Evolutionary conservation across 1,140 invertebrate genomes (phyloP), one percentile per base, ranked within the genome.

Genomic region (Euura saliciscinereae): DNA sequence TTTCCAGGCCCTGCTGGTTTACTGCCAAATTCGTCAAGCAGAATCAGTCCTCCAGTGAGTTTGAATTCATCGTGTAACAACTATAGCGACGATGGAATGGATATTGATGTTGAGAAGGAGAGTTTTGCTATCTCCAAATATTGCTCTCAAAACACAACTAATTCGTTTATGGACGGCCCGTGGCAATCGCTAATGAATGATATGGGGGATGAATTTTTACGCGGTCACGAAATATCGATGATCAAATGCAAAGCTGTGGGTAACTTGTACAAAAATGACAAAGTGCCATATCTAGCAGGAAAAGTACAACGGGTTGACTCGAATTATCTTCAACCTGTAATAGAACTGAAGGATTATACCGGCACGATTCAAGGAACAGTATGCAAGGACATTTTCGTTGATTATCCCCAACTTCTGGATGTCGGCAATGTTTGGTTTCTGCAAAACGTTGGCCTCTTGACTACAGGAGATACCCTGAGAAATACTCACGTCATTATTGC

Each of bases 1-100:
- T 87, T 88, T 77, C 85, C 86, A 43, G 86, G 86, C 10, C 86
- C 86, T 71, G 86, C 86, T 65, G 86, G 86, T n/a, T 71, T 88
- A 43, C 69, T 88, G 45, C 78, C 79, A 4, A 80, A 83, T 44
- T 71, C 64, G 74, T 74, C 28, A 64, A 77, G 75, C 66, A 69
- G 51, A 66, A 70, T 45, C 43, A 44, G 66, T 45, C 10, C 65
- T 68, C 10, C 44, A 10, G 6, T 46, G 8, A 59, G 10, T 2
- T 4, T n/a, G 10, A n/a, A 59, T 59, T 59, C 51, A 3, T 73
- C 75, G 6, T 69, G 74, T 66, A 66, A 77, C 51, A n/a, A 59
- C 7, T 73, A 68, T 7, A 73, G 7, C 28, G 43, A 69, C 3
- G 42, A 73, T 43, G 75, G 78, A n/a, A 68, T 44, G n/a, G 66